Percentiles rank a stretch among this genome's conserved stretches.
Evolutionary conservation across 2,113 vertebrate species (phyloP).

Genomic region (Urocynchramus pylzowi): DNA sequence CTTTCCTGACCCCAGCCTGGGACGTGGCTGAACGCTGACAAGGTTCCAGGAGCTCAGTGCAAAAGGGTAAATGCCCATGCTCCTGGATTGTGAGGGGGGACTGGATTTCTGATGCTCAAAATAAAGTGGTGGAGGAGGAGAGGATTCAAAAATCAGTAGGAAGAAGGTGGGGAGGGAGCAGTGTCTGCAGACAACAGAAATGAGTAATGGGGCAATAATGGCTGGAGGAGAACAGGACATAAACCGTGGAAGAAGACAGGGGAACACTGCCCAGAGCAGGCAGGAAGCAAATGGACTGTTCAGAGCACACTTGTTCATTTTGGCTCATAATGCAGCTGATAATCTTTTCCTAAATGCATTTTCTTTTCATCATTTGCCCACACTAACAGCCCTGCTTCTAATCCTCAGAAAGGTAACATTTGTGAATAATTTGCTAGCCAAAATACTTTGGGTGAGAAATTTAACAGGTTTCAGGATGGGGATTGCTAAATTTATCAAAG

Average conservation of each 20-base stretch:
- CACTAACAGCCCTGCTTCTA: neutral
- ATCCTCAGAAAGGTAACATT: slow-evolving; percentile 5
- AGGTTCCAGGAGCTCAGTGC: neutral
- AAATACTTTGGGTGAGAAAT: slow-evolving; percentile 1
- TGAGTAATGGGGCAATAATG: neutral
- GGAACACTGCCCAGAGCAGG: neutral
- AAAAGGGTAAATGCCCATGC: neutral
- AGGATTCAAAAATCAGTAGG: neutral
- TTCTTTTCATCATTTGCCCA: neutral
- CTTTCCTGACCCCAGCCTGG: neutral
- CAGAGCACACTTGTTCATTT: slow-evolving; percentile 8
- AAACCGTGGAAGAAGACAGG: neutral
- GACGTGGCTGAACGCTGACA: neutral
- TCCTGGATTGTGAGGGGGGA: neutral
- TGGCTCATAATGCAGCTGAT: neutral
- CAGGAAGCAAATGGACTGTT: slow-evolving; percentile 11
- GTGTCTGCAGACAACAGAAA: neutral
- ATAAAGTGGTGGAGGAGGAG: neutral
- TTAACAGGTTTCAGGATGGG: neutral
- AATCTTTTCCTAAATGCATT: slow-evolving; percentile 34
- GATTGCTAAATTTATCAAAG: neutral
- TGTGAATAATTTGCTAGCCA: neutral
- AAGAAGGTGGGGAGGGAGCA: neutral
- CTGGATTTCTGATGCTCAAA: neutral
- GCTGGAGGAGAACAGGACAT: neutral